Evolutionary conservation across 2,888 invertebrate species (phyloP), one percentile per base, ranked within the genome.

Genomic region (Drosophila helvetica): DNA sequence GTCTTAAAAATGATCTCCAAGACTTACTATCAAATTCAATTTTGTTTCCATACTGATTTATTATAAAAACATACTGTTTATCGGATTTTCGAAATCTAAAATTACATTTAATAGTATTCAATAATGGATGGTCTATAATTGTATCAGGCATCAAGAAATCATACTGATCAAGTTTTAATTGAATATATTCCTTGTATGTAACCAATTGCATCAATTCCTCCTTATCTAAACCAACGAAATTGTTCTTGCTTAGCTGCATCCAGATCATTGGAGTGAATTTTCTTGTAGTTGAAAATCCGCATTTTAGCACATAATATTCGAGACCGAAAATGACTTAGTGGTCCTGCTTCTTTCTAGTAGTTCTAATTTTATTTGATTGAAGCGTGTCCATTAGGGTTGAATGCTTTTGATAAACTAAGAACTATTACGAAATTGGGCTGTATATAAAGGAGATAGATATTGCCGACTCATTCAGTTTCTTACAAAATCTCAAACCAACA

Each of bases 271-370:
- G 18, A 10, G 33, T 22, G 15, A 19, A 47, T 46, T 47, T 57
- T 33, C 47, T 7, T 6, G 47, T 10, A 1, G 56, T 56, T 30
- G 56, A 47, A n/a, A 5, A 9, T 1, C 47, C 47, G 19, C 56
- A 56, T 18, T 56, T 56, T 9, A 56, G 10, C 3, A 56, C 45
- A 56, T 33, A 56, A n/a, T 33, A 51, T 30, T 51, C 27, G n/a
- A 50, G 30, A 2, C 25, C 25, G 25, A 25, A 25, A 25, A 25
- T 25, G 6, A 25, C 25, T 25, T 25, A 5, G 25, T 25, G 25
- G 6, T 25, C 25, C 25, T 25, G 25, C 6, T 25, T 25, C 25
- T 6, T 25, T 25, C 25, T 25, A 5, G 25, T 25, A 19, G 19
- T 10, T 3, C 30, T 10, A 30, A 30, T 30, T 30, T 10, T 10